Evolutionary conservation across 2,888 invertebrate species (phyloP).

Genomic region (Parascotia fuliginaria): DNA sequence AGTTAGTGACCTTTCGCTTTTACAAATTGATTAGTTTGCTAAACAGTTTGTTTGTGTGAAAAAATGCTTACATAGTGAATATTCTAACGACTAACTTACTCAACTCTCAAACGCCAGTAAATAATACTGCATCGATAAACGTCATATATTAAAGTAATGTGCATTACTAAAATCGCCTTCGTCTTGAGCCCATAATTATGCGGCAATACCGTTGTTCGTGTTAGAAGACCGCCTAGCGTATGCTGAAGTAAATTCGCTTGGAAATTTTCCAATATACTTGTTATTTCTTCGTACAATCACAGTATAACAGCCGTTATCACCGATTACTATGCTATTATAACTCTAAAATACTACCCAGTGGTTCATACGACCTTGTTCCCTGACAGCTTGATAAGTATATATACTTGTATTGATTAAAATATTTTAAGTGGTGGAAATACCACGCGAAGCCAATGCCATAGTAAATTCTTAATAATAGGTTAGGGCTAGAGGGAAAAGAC

Average conservation of each 20-base stretch:
- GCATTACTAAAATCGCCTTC: neutral
- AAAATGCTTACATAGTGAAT: no score
- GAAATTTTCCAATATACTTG: constrained; percentile 37
- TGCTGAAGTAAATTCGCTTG: constrained; percentile 17
- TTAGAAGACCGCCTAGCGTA: neutral
- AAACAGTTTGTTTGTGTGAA: no score
- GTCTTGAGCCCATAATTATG: neutral
- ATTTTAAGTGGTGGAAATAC: constrained; percentile 32
- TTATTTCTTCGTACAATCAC: constrained; percentile 29
- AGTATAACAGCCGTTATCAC: constrained; percentile 36
- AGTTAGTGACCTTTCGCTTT: no score
- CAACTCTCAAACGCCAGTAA: no score
- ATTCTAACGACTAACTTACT: no score
- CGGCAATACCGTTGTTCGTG: constrained; percentile 1
- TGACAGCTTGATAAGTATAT: constrained; percentile 38
- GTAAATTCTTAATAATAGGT: constrained; percentile 24
- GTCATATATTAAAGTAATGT: no score
- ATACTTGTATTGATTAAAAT: constrained; percentile 40
- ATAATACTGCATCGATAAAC: no score
- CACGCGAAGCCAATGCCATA: constrained; percentile 21
- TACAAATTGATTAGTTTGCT: no score
- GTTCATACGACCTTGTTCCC: constrained; percentile 34
- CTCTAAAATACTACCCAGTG: constrained; percentile 28
- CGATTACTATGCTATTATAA: constrained; percentile 37
- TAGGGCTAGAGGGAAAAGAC: constrained; percentile 8